These are phyloP conservation scores for Tenodera sinensis DNA, from an alignment of 2,888 invertebrate genomes.

Conservation along the genomic window DNA sequence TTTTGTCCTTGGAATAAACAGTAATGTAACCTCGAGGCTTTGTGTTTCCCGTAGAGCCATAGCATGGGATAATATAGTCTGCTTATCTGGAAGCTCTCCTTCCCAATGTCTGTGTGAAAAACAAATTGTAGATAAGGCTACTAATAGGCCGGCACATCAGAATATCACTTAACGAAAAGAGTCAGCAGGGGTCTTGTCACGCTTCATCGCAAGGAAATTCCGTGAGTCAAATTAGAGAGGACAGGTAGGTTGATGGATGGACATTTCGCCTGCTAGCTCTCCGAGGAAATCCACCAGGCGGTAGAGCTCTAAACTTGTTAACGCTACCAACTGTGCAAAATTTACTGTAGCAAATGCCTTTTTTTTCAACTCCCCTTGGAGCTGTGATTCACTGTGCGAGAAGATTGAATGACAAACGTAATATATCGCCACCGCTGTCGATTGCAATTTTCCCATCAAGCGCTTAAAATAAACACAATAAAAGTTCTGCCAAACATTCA, in stretches of 20 bases:
- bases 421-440: not conserved
- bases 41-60: too few relatives aligned
- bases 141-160: not conserved
- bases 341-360: not conserved
- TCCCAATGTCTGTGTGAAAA: not conserved
- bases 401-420: not conserved
- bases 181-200: not conserved
- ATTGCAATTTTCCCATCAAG: not conserved
- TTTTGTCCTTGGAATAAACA: too few relatives aligned
- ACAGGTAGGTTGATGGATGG: not conserved
- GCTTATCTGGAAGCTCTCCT: not conserved
- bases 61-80: too few relatives aligned
- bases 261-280: not conserved
- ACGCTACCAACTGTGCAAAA: not conserved
- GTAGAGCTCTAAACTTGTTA: not conserved
- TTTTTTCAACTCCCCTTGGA: not conserved
- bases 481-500: not conserved
- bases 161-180: not conserved
- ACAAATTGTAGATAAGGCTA: not conserved
- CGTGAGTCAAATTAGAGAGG: not conserved
- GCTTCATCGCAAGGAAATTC: not conserved
- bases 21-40: too few relatives aligned
- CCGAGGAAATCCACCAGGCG: not conserved
- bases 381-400: not conserved
- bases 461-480: not conserved